phyloP scores from a whole-genome alignment of 2,888 invertebrate species.

The Tortrix viridana region DNA sequence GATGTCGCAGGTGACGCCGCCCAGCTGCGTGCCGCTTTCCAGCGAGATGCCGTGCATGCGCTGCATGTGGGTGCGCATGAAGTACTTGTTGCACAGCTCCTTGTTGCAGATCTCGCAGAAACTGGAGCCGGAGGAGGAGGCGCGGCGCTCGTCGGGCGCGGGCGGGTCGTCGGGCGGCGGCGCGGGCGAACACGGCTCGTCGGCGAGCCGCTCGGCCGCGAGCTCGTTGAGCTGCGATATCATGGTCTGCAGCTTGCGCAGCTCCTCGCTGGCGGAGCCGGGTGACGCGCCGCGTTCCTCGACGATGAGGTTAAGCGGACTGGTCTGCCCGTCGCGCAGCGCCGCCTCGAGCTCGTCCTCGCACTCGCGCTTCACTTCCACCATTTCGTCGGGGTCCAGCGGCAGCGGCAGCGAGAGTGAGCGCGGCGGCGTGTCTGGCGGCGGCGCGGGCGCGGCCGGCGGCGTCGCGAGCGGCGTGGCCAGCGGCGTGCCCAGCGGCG shows the following conservation, averaged over 20 bases:
- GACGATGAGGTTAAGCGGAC: slow-evolving; percentile 91
- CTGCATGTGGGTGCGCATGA: slow-evolving; percentile 99
- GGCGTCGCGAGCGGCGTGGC: slow-evolving; percentile 89
- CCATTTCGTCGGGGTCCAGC: slow-evolving; percentile 64
- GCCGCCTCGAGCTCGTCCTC: slow-evolving; percentile 73
- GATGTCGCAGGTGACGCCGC: slow-evolving; percentile 97
- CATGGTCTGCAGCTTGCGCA: slow-evolving; percentile 95
- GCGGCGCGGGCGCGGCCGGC: slow-evolving; percentile 90
- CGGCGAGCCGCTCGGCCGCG: slow-evolving; percentile 82
- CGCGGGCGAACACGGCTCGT: slow-evolving; percentile 62
- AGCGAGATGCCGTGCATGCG: slow-evolving; percentile 98
- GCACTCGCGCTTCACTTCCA: slow-evolving; percentile 82
- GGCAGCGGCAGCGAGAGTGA: slow-evolving; percentile 66
- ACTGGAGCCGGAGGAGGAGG: slow-evolving; percentile 88
- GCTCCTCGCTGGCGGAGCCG: slow-evolving; percentile 91
- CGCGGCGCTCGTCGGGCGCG: slow-evolving; percentile 77
- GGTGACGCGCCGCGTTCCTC: slow-evolving; percentile 85
- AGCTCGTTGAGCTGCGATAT: slow-evolving; percentile 93
- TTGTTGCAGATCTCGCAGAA: slow-evolving; percentile 99
- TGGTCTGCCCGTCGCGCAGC: slow-evolving; percentile 87
- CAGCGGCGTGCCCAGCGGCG: slow-evolving; percentile 43
- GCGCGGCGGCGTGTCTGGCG: slow-evolving; percentile 86
- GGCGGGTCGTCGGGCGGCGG: slow-evolving; percentile 69
- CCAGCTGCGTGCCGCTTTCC: slow-evolving; percentile 95
- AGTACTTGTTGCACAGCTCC: slow-evolving; percentile 99